Conservation (phyloP, 2,888 invertebrate genomes). For the Bellardia pandia region DNA sequence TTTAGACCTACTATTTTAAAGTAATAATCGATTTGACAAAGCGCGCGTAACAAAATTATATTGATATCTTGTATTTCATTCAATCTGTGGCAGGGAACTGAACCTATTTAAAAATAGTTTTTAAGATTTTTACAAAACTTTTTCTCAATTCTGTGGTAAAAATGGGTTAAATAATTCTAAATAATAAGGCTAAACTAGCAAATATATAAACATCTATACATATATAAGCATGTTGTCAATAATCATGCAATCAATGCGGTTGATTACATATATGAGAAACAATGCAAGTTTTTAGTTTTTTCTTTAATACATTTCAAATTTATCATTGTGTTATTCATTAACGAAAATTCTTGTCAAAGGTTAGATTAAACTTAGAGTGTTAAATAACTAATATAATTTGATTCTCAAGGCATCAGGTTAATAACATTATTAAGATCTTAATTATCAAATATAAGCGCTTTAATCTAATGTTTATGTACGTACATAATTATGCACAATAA, state of each 20-base stretch:
- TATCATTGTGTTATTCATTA: not conserved
- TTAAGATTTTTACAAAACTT: no score
- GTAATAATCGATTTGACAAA: no score
- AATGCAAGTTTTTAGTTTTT: not conserved
- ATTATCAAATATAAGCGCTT: not conserved
- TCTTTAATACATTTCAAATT: not conserved
- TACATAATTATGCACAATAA: not conserved
- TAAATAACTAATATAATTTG: not conserved
- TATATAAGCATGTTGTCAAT: not conserved
- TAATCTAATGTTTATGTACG: not conserved
- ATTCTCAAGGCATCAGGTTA: not conserved
- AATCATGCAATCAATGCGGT: not conserved
- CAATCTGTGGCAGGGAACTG: no score
- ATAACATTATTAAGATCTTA: conserved; percentile 1
- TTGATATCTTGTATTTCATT: no score
- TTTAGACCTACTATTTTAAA: no score
- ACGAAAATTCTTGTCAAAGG: not conserved
- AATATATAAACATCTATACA: not conserved
- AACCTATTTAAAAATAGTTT: no score
- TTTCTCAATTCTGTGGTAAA: not conserved
- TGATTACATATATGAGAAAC: not conserved
- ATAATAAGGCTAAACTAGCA: not conserved
- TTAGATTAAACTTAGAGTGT: not conserved
- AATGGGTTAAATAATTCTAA: not conserved
- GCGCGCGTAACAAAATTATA: no score